Base-by-base conservation (phyloP, 2,888 invertebrate genomes). In the Melinaea marsaeus region DNA sequence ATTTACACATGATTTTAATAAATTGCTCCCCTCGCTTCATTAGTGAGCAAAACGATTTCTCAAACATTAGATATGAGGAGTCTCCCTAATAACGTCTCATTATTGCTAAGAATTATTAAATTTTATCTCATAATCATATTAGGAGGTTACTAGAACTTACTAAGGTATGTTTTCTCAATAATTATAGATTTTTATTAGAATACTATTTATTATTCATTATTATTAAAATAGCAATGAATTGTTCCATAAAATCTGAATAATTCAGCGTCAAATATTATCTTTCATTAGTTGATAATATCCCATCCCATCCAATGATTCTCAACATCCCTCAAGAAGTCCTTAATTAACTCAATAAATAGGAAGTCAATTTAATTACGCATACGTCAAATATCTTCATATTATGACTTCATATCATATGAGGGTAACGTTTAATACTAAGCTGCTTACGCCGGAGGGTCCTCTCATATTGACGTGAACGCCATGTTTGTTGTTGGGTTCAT, bases 271-370 rank as follows among this genome's bases (percentile, higher is more conserved):
- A 46, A 42, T 42, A 42, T 42, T 6, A 42, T 9, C 1, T 3
- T 6, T 42, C 11, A 42, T 42, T 42, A 42, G 7, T 9, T 9
- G 11, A 9, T 9, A 3, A 3, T 3, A 9, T 42, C 35, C 4
- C 4, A 2, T 37, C 42, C 32, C 54, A 48, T 9, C 51, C 22
- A 63, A 48, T 63, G 62, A 60, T 65, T 63, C 67, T 58, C 61
- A 48, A 48, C 64, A 72, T 74, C 67, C 73, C 78, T 85, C 87
- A 86, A 85, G 87, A 83, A 83, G 79, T 83, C 78, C 81, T 89
- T 90, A 88, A 90, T 90, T 90, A 90, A 90, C 85, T 87, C 88
- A 90, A 90, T 90, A 90, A 88, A 90, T 86, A 90, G 85, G 84
- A 88, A 86, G 86, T 88, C 84, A 83, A 84, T 86, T 89, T 88